Evolutionary conservation across 2,113 vertebrate genomes (phyloP).

Genomic region (Xiphophorus maculatus): DNA sequence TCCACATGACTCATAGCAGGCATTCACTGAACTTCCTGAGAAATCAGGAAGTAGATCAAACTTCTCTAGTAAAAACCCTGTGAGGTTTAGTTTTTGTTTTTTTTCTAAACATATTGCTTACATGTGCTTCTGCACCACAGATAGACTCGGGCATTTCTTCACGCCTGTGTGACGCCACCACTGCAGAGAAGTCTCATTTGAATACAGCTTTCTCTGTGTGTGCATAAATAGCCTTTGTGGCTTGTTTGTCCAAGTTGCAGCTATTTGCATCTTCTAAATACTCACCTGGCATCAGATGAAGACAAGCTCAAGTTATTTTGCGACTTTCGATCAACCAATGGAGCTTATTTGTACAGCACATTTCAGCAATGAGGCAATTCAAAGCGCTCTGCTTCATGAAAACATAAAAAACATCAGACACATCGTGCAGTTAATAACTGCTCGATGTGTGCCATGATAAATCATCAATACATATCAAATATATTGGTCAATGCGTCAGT

Average conservation of each 20-base stretch:
- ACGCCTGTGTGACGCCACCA: background rate
- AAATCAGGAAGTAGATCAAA: slow-evolving; percentile 48
- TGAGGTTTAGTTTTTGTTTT: background rate
- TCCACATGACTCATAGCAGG: background rate
- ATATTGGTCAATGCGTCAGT: too few relatives aligned
- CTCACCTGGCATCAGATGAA: background rate
- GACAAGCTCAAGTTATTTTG: background rate
- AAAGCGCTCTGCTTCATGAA: too few relatives aligned
- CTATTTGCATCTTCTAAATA: background rate
- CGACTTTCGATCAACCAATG: background rate
- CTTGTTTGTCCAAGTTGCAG: background rate
- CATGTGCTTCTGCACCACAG: background rate
- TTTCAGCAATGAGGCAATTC: too few relatives aligned
- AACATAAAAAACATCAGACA: too few relatives aligned
- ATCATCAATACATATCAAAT: too few relatives aligned
- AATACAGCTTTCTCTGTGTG: background rate
- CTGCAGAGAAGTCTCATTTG: background rate
- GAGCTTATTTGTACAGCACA: too few relatives aligned
- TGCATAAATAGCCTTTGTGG: background rate
- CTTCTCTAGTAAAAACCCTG: slow-evolving; percentile 1
- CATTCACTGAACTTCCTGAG: slow-evolving; percentile 22
- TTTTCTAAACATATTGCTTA: background rate
- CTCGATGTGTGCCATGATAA: too few relatives aligned
- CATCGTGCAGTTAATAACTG: too few relatives aligned
- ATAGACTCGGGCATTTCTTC: background rate